Evolutionary conservation across 2,888 invertebrate genomes (phyloP), one percentile per base, ranked within the genome.

Genomic region (Hyposoter dolosus): DNA sequence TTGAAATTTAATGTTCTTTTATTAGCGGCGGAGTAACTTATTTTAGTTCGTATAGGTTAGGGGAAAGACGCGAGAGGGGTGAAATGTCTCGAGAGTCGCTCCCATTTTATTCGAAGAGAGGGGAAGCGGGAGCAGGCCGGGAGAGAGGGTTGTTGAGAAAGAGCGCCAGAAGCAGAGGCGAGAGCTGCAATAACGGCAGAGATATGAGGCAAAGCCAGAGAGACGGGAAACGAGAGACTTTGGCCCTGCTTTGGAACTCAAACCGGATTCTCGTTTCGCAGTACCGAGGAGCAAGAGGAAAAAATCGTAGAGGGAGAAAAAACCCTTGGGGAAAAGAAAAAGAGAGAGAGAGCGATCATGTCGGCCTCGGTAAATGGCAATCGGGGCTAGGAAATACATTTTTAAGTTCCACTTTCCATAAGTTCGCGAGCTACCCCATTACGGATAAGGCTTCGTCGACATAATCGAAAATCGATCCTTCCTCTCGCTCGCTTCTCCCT

Each of bases 381-480:
- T 89, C 89, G 87, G 84, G 87, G 84, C 87, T 86, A 87, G 88
- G 88, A 88, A 89, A 89, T 89, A 89, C 87, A 89, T 88, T 89
- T 89, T 88, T 89, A 89, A 89, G 87, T 89, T 89, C 86, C 87
- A 89, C 89, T 89, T 89, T 89, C 88, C 89, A 89, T 88, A 89
- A 89, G 89, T 89, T 89, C 86, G 85, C 87, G 82, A 83, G 85
- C 85, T 85, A 85, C 79, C 80, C 89, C 88, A 89, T 89, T 89
- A 89, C 87, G 83, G 85, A 87, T 89, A 88, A 87, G 87, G 88
- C 89, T 83, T 86, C 82, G 88, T 84, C 85, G 88, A 89, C 88
- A 90, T 91, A 90, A 91, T 90, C 89, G 90, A 91, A 91, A 91
- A 90, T 91, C 91, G 90, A 91, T 91, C 88, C 77, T 77, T 69